Evolutionary conservation across 64 coral and sea anemone species (phyloP).

Genomic region (Catalaphyllia jardinei): DNA sequence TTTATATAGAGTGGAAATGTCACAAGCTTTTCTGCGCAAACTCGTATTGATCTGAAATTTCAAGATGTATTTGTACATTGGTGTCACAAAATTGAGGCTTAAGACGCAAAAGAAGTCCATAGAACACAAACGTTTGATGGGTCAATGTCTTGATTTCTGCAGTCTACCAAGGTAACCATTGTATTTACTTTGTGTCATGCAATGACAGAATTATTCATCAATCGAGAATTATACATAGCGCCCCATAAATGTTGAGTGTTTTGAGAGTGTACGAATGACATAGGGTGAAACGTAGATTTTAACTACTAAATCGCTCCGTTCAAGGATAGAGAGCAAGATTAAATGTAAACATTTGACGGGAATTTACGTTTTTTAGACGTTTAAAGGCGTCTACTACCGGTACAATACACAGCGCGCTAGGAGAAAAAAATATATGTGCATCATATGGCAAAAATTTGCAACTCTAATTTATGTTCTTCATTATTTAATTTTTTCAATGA

Average conservation of each 20-base stretch:
- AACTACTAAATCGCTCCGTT: too few relatives aligned
- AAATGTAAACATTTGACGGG: too few relatives aligned
- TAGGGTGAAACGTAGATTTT: too few relatives aligned
- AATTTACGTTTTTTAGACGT: too few relatives aligned
- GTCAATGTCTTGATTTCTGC: not conserved
- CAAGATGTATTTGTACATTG: not conserved
- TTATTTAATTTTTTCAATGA: too few relatives aligned
- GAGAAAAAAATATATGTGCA: too few relatives aligned
- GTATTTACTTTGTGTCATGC: not conserved
- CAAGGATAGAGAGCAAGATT: too few relatives aligned
- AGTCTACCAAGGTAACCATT: slow-evolving; percentile 23
- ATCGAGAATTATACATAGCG: not conserved
- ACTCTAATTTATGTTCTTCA: too few relatives aligned
- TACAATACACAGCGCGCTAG: too few relatives aligned
- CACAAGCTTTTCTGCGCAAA: not conserved
- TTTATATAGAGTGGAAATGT: not conserved
- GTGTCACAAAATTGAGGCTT: not conserved
- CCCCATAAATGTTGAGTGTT: not conserved
- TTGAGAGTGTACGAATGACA: too few relatives aligned
- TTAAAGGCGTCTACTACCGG: too few relatives aligned
- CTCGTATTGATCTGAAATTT: not conserved
- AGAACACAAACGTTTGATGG: not conserved
- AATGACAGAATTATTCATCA: not conserved
- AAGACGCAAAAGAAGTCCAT: not conserved
- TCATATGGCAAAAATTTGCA: too few relatives aligned